Evolutionary conservation across 2,113 vertebrate genomes (phyloP), one percentile per base, ranked within the genome.

Genomic region (Bufo bufo): DNA sequence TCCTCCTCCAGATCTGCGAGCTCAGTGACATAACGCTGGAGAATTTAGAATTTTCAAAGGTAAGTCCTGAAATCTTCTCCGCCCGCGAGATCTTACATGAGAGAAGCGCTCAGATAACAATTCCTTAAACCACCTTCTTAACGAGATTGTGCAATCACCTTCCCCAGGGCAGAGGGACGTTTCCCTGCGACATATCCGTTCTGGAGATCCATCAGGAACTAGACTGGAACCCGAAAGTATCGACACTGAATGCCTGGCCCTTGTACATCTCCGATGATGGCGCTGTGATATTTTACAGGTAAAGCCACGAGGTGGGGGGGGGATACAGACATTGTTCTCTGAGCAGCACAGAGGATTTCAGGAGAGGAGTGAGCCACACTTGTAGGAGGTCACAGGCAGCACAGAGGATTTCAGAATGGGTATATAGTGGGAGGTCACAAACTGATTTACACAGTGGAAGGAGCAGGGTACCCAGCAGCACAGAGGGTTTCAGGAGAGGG

Each of bases 251-350:
- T 87, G 97, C 98, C 91, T 99, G 98, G 98, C 98, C 98, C 86
- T 97, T 99, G 78, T 99, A 99, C 94, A 99, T 99, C 92, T 99
- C 98, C 90, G 98, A 99, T 84, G 98, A 99, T 91, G 98, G 98
- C 54, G 98, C 98, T 16, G 98, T 99, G 91, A 97, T 99, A 94
- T 99, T 99, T 95, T 99, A 99, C 95, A 98, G 98, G 98, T 99
- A 95, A 92, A 12, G 17, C 4, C 9, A 16, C 23, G n/a, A 69
- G 3, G 11, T 3, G 11, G 12, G 45, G 14, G 0, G 23, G 71
- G 43, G 4, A 69, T 6, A 33, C 3, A 8, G 2, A 66, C 3
- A n/a, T 5, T 3, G 19, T 1, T 2, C 11, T 10, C 3, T 0
- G 43, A 74, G 43, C 71, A 74, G 71, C 14, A 47, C 71, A 74